phyloP scores from a whole-genome alignment of 2,113 vertebrate genomes.

The Athene noctua region DNA sequence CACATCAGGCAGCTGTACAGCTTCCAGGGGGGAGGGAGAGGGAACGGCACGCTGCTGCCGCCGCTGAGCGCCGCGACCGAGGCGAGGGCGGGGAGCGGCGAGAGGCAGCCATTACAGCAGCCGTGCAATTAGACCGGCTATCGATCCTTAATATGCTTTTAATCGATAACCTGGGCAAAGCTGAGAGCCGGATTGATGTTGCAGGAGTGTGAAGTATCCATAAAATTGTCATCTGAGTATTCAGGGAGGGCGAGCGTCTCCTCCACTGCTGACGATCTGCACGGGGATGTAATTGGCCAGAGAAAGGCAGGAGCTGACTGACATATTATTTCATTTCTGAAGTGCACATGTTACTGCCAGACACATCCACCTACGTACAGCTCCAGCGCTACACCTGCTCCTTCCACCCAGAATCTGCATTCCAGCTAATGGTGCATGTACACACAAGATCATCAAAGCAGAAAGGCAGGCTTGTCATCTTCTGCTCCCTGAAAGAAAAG shows the following conservation, averaged over 20 bases:
- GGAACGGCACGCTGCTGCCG: background rate
- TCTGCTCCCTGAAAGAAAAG: background rate
- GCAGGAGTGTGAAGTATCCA: background rate
- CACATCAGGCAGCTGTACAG: background rate
- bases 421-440: fast-evolving
- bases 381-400: fast-evolving
- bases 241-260: background rate
- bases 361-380: fast-evolving
- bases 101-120: background rate
- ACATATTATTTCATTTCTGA: background rate
- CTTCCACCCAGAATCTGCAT: fast-evolving
- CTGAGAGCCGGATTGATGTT: background rate
- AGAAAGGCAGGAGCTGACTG: background rate
- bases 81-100: fast-evolving
- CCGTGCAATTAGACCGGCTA: background rate
- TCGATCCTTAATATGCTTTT: background rate
- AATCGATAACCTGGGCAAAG: background rate
- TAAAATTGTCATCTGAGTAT: background rate
- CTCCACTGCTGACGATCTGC: background rate
- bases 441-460: fast-evolving
- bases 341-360: background rate
- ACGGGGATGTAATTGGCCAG: fast-evolving
- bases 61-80: background rate
- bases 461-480: fast-evolving
- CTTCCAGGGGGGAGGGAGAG: background rate